Conservation (phyloP, 2,797 vertebrate species). For the Sandelia bainsii region DNA sequence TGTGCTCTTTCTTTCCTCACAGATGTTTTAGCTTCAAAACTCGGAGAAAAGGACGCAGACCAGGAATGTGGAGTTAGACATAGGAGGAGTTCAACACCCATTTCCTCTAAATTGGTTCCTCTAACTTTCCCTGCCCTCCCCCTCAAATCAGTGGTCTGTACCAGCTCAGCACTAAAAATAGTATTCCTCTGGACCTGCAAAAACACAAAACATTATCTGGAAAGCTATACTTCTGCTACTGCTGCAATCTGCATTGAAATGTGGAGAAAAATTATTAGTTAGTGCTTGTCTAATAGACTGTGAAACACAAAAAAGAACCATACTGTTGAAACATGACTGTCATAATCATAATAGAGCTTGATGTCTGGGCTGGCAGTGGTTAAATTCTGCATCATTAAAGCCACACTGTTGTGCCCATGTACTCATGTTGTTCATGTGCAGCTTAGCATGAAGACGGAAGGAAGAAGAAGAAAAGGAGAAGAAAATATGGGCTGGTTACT, state of each 20-base stretch:
- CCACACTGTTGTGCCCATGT: conserved; percentile 1
- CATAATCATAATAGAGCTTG: neutral
- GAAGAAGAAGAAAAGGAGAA: no score
- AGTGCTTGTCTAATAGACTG: neutral
- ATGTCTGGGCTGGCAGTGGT: neutral
- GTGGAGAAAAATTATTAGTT: neutral
- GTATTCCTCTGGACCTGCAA: conserved; percentile 49
- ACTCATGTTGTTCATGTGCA: conserved; percentile 7
- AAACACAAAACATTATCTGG: conserved; percentile 33
- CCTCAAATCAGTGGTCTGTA: conserved; percentile 64
- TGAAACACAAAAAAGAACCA: neutral
- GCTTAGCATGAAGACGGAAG: conserved; percentile 7
- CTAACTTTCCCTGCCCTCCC: conserved; percentile 65
- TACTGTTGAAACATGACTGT: neutral
- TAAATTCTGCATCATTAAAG: neutral
- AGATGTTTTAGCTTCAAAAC: conserved; percentile 42
- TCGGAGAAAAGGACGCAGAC: conserved; percentile 41
- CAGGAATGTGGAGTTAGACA: conserved; percentile 78
- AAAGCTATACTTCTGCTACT: neutral
- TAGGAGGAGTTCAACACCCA: conserved; percentile 79
- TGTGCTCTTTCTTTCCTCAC: conserved; percentile 18
- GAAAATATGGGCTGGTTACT: conserved; percentile 45
- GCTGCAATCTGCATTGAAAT: conserved; percentile 1
- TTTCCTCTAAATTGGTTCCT: conserved; percentile 71
- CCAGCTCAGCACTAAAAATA: conserved; percentile 62